Base-by-base conservation (phyloP, 2,113 vertebrate genomes). In the Rhinoptilus africanus region DNA sequence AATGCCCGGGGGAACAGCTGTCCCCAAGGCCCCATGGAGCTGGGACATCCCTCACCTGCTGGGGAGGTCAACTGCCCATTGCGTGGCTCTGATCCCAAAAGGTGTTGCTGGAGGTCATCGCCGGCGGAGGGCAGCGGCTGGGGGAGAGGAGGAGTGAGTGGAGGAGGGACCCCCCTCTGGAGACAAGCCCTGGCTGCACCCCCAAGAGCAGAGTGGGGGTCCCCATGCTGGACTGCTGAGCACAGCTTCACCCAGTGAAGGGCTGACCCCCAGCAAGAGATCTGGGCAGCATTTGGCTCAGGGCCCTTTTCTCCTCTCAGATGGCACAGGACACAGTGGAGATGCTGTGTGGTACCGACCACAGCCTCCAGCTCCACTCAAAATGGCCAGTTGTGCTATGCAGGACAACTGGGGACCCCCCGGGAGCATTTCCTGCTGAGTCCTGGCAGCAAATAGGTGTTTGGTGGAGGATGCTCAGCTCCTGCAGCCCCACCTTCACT, bases 71-170 rank as follows among this genome's bases (percentile, higher is more conserved):
- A 74, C 89, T 98, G 98, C 79, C 97, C 98, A 53, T 96, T 97
- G 48, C 12, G 92, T 22, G 59, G 95, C 54, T 97, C 98, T 7
- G 88, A 92, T 68, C 85, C 97, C 89, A 68, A 54, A 60, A 63
- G 82, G 62, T 97, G 97, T 2, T 97, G 98, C 34, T 98, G 98
- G 80, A 97, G 92, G n/a, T 98, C 94, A 0, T 99, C 99, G 14
- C 98, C 97, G 7, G 97, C 48, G 95, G 98, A 98, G 75, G 98
- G 98, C 64, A 98, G 97, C 1, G 98, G 95, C 99, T 99, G 91
- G 8, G 35, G 57, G 30, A 94, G 62, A 91, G 45, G 3, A 97
- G 37, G 27, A 86, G 30, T 56, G 47, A 93, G 34, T 5, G 20
- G 23, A 76, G 27, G 16, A 77, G 39, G 51, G 7, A 63, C 5